Conservation (phyloP, 2,113 vertebrate genomes). For the Coptodon bakossiorum region DNA sequence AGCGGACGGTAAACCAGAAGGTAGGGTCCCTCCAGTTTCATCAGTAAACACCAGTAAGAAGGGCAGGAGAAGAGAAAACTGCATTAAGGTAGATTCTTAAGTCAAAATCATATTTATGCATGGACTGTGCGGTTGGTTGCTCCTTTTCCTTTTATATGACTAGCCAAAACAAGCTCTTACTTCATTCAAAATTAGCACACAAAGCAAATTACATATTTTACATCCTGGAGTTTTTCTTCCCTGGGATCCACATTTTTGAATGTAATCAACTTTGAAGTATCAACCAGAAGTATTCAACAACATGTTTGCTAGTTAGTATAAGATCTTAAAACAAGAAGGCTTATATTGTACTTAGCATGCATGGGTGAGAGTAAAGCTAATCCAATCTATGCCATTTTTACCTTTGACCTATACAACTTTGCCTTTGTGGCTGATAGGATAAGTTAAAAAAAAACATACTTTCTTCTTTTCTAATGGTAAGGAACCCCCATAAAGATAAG, state of each 20-base stretch:
- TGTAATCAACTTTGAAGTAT: neutral
- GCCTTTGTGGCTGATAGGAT: neutral
- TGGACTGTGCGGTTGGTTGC: neutral
- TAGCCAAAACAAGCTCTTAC: neutral
- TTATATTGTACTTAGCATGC: neutral
- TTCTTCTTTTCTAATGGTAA: neutral
- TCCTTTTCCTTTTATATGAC: neutral
- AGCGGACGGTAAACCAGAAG: neutral
- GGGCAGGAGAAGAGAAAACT: neutral
- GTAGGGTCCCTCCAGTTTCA: neutral
- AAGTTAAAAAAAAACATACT: neutral
- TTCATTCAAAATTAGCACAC: neutral
- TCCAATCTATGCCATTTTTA: neutral
- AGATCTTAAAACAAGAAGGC: neutral
- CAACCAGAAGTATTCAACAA: neutral
- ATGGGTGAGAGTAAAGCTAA: neutral
- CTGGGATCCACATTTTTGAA: neutral
- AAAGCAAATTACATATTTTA: neutral
- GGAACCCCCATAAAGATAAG: neutral
- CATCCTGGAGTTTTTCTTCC: neutral
- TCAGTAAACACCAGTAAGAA: neutral
- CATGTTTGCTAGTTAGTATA: neutral
- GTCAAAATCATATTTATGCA: neutral
- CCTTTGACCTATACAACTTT: neutral
- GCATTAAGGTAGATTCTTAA: neutral